Evolutionary conservation across 2,797 vertebrate species (phyloP).

Genomic region (Pempheris klunzingeri): DNA sequence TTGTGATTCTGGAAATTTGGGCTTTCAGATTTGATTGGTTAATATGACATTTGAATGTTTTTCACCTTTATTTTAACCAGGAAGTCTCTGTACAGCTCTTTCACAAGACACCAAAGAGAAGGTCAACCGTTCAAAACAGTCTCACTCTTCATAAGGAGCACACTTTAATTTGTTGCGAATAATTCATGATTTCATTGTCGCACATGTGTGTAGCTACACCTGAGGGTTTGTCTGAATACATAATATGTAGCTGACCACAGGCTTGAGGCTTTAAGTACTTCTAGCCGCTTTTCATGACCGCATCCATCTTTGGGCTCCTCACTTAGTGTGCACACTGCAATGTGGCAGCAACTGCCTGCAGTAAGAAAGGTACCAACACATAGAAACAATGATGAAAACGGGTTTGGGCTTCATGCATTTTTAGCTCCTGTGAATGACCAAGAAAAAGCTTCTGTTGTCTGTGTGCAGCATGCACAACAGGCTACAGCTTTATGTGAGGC

Average conservation of each 20-base stretch:
- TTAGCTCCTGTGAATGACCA: not conserved
- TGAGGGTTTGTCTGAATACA: not conserved
- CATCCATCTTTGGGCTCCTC: not conserved
- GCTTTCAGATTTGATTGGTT: not conserved
- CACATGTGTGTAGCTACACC: not conserved
- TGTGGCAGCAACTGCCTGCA: conserved; percentile 4
- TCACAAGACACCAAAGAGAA: not conserved
- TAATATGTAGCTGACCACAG: conserved; percentile 8
- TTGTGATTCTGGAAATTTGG: not conserved
- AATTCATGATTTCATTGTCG: not conserved
- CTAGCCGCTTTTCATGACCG: not conserved
- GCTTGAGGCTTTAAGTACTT: not conserved
- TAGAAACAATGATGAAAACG: conserved; percentile 7
- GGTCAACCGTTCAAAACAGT: too few relatives aligned
- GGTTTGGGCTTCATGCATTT: not conserved
- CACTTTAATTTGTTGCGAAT: not conserved
- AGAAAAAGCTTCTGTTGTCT: not conserved
- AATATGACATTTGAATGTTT: not conserved
- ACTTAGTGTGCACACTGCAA: not conserved
- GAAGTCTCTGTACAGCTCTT: not conserved
- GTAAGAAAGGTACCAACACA: not conserved
- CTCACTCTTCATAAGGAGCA: too few relatives aligned
- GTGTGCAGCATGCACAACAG: not conserved
- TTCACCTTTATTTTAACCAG: not conserved
- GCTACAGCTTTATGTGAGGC: not conserved